Evolutionary conservation across 2,888 invertebrate genomes (phyloP), one percentile per base, ranked within the genome.

Genomic region (Apoda limacodes): DNA sequence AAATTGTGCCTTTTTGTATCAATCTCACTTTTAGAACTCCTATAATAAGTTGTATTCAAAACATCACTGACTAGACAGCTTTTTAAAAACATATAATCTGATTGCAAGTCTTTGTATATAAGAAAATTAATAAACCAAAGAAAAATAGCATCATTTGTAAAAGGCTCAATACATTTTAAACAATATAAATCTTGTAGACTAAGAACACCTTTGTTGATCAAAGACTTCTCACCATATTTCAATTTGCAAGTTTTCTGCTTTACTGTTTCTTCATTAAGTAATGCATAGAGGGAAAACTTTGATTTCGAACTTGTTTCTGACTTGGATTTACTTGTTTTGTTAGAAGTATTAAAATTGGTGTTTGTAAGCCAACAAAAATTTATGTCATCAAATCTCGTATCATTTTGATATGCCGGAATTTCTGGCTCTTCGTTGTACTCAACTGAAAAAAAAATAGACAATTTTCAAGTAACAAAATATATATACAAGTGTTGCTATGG

Each of bases 121-220:
- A 17, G 7, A 7, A 17, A 17, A 7, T 17, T 17, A 17, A 17
- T 17, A 7, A 17, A 17, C 17, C 17, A 17, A 17, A 17, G 17
- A 17, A 17, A 17, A 17, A 7, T 17, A 17, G 5, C 17, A 17
- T 7, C 7, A 17, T 17, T 30, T 32, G 12, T 17, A 25, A 23
- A 17, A 22, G 25, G 54, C 56, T 60, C 60, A 59, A 63, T 71
- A 65, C 63, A 68, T 64, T 70, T 71, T 70, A 71, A 74, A 70
- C 70, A 72, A 70, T 71, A 67, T 66, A 17, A 6, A 17, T 17
- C 17, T 17, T 17, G 17, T 17, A 6, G 17, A 7, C 17, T 17
- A 5, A 17, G 7, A 17, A 17, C 5, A 17, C 17, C 5, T 17
- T 17, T 17, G 7, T 5, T 17, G 5, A 17, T 5, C 7, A 17